Conservation (phyloP, 1,140 invertebrate genomes). For the Caenorhabditis inopinata region DNA sequence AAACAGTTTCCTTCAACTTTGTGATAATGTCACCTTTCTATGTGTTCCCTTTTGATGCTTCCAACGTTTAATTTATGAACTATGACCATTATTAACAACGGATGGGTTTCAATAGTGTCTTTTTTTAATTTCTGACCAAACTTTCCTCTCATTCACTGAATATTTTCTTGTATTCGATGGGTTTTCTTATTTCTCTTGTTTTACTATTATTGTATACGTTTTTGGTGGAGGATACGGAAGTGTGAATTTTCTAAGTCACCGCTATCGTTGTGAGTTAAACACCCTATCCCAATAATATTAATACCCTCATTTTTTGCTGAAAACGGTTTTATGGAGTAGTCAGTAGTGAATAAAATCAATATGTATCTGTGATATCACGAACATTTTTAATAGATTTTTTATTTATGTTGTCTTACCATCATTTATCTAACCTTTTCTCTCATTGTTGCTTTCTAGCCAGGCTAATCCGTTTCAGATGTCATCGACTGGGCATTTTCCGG, state of each 20-base stretch:
- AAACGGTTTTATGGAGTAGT: neutral
- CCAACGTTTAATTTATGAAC: no score
- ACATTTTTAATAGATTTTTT: neutral
- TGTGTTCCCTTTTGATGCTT: neutral
- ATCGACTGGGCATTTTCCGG: neutral
- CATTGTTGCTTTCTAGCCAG: neutral
- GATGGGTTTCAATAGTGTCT: constrained; percentile 21
- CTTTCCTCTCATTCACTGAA: no score
- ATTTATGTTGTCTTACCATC: neutral
- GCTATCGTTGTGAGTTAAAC: neutral
- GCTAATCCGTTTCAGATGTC: constrained; percentile 17
- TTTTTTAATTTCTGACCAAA: neutral
- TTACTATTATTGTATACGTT: neutral
- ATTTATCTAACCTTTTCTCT: neutral
- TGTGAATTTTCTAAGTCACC: neutral
- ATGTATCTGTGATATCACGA: neutral
- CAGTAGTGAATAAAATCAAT: neutral
- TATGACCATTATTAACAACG: neutral
- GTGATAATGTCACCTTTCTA: neutral
- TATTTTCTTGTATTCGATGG: neutral
- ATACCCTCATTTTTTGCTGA: neutral
- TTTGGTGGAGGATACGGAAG: neutral
- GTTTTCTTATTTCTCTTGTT: neutral
- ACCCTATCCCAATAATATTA: neutral
- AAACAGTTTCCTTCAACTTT: neutral